Evolutionary conservation across 64 coral and sea anemone species (phyloP).

Genomic region (Montipora cactus): DNA sequence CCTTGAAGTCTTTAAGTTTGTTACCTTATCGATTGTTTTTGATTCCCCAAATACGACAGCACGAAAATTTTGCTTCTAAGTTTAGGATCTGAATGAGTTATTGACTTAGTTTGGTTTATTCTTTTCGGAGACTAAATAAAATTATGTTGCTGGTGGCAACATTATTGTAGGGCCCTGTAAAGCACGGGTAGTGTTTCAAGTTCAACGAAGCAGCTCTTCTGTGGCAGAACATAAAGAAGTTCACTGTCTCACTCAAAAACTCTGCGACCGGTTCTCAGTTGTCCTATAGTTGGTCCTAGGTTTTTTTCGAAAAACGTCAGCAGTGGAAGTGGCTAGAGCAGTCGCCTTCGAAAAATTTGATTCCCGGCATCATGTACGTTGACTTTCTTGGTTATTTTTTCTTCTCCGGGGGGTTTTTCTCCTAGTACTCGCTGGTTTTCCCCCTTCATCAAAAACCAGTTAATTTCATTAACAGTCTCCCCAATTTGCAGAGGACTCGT

Average conservation of each 20-base stretch:
- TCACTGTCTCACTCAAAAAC: background rate
- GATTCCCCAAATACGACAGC: no score
- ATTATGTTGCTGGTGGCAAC: background rate
- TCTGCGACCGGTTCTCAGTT: background rate
- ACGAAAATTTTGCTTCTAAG: background rate
- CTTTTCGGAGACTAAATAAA: background rate
- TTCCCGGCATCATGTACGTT: no score
- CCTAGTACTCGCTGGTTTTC: no score
- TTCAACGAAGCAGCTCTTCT: background rate
- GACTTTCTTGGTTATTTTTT: no score
- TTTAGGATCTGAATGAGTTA: background rate
- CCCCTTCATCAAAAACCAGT: no score
- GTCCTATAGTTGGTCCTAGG: background rate
- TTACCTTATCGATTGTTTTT: background rate
- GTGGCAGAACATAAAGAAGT: background rate
- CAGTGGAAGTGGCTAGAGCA: no score
- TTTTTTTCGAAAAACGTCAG: background rate
- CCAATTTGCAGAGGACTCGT: no score
- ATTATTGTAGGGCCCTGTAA: background rate
- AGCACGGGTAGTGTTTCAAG: slow-evolving; percentile 17
- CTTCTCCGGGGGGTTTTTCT: no score
- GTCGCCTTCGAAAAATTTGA: no score
- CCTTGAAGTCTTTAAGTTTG: background rate
- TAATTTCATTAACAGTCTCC: no score
- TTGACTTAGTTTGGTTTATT: background rate